phyloP scores from a whole-genome alignment of 2,888 invertebrate genomes.

The Frankliniella intonsa region DNA sequence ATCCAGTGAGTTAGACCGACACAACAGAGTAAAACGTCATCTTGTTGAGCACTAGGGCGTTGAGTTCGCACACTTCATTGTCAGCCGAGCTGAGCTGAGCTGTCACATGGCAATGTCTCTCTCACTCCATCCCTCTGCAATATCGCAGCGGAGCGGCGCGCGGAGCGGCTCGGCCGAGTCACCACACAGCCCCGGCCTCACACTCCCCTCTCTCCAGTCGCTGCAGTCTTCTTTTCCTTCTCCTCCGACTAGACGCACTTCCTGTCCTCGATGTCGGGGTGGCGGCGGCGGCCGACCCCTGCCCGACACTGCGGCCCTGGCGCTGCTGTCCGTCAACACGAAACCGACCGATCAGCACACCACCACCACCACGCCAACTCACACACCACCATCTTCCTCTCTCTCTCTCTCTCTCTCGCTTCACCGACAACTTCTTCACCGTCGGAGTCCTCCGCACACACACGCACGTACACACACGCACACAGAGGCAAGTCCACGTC shows the following conservation, averaged over 20 bases:
- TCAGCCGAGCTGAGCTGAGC: background rate
- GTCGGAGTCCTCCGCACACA: background rate
- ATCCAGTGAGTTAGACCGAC: background rate
- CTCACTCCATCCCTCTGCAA: no score
- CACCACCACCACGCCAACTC: no score
- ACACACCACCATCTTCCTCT: no score
- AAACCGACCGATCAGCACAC: no score
- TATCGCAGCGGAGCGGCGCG: background rate
- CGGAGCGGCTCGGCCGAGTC: background rate
- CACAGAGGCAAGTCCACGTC: background rate
- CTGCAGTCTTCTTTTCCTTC: slow-evolving; percentile 6
- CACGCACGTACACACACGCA: background rate
- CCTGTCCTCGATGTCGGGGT: background rate
- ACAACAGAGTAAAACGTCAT: background rate
- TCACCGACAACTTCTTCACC: background rate
- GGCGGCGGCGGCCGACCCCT: no score
- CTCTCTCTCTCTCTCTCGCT: no score
- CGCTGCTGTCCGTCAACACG: no score
- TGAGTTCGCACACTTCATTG: background rate
- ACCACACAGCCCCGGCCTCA: background rate
- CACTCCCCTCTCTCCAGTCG: background rate
- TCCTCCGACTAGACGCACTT: background rate
- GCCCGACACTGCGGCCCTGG: no score
- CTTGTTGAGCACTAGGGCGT: background rate
- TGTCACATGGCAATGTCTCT: no score